A percentile compares a stretch with the other conserved stretches of the same genome.
phyloP scores from a whole-genome alignment of 92 coral and sea anemone genomes.

The Phenganax subtilis region DNA sequence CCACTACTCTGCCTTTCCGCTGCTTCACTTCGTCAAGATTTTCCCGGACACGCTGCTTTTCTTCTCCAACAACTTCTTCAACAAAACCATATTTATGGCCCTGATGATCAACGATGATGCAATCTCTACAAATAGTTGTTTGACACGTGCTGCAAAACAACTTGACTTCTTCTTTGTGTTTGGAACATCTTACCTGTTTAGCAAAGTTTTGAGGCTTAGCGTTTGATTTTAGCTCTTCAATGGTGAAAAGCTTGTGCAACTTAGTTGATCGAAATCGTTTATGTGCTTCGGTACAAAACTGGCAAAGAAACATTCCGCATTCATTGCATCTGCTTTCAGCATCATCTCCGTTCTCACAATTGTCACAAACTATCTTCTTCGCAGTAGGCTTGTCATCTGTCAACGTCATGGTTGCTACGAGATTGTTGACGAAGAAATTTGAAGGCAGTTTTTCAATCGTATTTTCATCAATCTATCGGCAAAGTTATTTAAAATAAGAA shows the following conservation, averaged over 20 bases:
- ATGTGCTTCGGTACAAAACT: conserved; percentile 36
- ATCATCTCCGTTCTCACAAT: conserved; percentile 28
- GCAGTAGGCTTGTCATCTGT: not conserved
- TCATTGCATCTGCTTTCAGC: conserved; percentile 32
- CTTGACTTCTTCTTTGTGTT: too few relatives aligned
- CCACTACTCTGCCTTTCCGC: too few relatives aligned
- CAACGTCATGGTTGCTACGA: not conserved
- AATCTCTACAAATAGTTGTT: too few relatives aligned
- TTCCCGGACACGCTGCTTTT: too few relatives aligned
- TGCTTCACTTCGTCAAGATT: too few relatives aligned
- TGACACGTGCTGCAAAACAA: too few relatives aligned
- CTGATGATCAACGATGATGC: too few relatives aligned
- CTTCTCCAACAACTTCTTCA: too few relatives aligned
- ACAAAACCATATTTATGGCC: too few relatives aligned
- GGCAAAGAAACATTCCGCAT: conserved; percentile 42
- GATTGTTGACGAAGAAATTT: conserved; percentile 13
- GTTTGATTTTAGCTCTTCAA: conserved; percentile 12
- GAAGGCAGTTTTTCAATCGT: conserved; percentile 11
- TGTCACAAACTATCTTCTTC: conserved; percentile 24
- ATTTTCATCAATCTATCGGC: conserved; percentile 6
- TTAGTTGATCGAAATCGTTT: conserved; percentile 30
- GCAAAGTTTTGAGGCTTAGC: not conserved
- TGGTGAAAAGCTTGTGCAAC: not conserved
- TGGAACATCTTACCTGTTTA: too few relatives aligned
- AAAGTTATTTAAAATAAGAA: too few relatives aligned